Evolutionary conservation across 2,113 vertebrate genomes (phyloP), one percentile per base, ranked within the genome.

Genomic region (Pseudolaguvia tuberculata): DNA sequence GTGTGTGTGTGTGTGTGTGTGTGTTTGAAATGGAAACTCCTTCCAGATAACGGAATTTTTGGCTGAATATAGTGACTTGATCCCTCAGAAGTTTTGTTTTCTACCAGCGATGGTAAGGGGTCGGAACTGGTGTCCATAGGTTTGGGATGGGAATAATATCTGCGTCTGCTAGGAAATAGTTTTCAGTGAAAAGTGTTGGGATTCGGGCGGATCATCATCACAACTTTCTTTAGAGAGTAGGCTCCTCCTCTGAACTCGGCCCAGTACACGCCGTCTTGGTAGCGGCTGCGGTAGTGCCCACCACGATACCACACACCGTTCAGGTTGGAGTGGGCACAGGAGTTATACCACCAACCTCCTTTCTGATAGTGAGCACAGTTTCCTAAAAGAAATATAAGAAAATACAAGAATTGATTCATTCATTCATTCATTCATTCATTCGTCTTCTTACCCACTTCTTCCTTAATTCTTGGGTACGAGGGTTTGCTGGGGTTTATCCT

Each of bases 311-410:
- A 99, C 2, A 99, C 97, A 0, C 97, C 97, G 0, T 99, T 99
- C 86, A 99, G 91, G 77, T 99, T 99, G 21, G 97, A 98, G 74
- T 99, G 97, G 68, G 97, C 97, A 0, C 97, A 99, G 1, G 97
- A 94, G 0, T 99, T 98, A 77, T 99, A 99, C 97, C 97, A 99
- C 97, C 97, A 99, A 66, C 97, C 97, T 78, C 97, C 96, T 72
- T 98, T 98, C 87, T 98, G 96, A 83, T 98, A 99, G 70, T 98
- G 97, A 58, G 97, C 97, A 72, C 97, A 99, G 62, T 99, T 99
- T 51, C 97, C 97, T 99, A 82, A 2, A 84, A 69, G 29, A 56
- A 63, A 25, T 14, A 21, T 1, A 42, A 42, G 5, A 6, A 35
- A 35, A 42, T 42, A 8, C 6, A 35, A 35, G n/a, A n/a, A n/a